phyloP scores from a whole-genome alignment of 2,113 vertebrate species.

The Antechinus stuartii region DNA sequence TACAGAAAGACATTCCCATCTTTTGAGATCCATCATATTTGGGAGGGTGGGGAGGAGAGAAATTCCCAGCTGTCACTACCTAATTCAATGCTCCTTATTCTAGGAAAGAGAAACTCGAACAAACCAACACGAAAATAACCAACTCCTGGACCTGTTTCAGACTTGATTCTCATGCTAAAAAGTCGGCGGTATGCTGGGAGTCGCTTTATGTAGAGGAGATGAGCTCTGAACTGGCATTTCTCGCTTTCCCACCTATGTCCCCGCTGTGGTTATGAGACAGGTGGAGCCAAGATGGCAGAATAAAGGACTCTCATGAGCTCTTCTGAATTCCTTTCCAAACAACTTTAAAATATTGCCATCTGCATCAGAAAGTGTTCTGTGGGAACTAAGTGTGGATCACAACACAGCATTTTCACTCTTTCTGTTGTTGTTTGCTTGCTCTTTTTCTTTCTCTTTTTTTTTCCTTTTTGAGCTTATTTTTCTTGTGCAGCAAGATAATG shows the following conservation, averaged over 20 bases:
- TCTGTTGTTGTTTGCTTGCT: too few relatives aligned
- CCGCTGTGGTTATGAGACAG: too few relatives aligned
- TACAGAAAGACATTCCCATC: not conserved
- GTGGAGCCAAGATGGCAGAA: too few relatives aligned
- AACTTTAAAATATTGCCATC: too few relatives aligned
- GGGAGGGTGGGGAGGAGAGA: not conserved
- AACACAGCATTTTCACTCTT: too few relatives aligned
- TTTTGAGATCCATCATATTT: not conserved
- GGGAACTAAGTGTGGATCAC: too few relatives aligned
- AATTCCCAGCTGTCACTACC: not conserved
- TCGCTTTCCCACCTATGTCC: not conserved
- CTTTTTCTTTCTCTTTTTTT: too few relatives aligned
- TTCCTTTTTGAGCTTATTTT: too few relatives aligned
- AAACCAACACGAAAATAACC: not conserved
- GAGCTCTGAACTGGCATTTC: not conserved
- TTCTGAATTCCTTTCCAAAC: too few relatives aligned
- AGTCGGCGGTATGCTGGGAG: not conserved
- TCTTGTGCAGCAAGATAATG: too few relatives aligned
- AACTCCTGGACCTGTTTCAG: not conserved
- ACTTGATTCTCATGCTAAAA: not conserved
- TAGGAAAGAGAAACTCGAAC: not conserved
- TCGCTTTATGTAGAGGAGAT: not conserved
- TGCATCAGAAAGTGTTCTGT: too few relatives aligned
- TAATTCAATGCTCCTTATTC: not conserved
- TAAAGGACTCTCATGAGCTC: too few relatives aligned